Percentiles rank a stretch among this genome's conserved stretches.
Conservation (phyloP, 2,113 vertebrate genomes). For the Scatophagus argus region DNA sequence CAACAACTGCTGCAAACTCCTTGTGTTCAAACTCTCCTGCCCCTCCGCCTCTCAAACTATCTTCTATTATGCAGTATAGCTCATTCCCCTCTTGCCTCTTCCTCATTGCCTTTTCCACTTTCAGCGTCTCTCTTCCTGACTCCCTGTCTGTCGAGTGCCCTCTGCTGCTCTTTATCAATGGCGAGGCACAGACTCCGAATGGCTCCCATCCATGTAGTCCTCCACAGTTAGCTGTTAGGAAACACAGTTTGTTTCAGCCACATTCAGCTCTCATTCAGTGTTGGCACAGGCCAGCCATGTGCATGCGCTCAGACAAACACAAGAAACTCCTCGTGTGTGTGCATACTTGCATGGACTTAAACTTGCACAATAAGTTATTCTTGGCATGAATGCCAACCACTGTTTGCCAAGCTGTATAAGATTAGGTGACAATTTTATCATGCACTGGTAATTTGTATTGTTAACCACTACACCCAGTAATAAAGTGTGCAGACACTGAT, state of each 20-base stretch:
- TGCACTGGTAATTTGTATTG: background rate
- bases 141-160: constrained; percentile 9
- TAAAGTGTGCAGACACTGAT: background rate
- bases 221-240: constrained; percentile 11
- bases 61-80: background rate
- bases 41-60: background rate
- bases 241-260: constrained; percentile 6
- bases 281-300: constrained; percentile 1
- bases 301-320: constrained; percentile 10
- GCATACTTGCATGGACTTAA: background rate
- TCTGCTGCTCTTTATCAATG: constrained; percentile 45
- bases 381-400: background rate
- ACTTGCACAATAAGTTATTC: constrained; percentile 4
- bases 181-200: constrained; percentile 21
- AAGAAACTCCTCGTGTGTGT: background rate
- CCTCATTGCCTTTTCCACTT: background rate
- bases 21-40: constrained; percentile 2
- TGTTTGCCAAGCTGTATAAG: constrained; percentile 4
- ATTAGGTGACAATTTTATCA: constrained; percentile 4
- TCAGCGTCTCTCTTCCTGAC: background rate
- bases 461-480: background rate
- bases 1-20: constrained; percentile 18
- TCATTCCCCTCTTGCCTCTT: background rate
- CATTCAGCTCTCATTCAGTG: background rate
- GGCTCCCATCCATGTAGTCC: constrained; percentile 9